Evolutionary conservation across 2,888 invertebrate genomes (phyloP).

Genomic region (Drosophila antonietae): DNA sequence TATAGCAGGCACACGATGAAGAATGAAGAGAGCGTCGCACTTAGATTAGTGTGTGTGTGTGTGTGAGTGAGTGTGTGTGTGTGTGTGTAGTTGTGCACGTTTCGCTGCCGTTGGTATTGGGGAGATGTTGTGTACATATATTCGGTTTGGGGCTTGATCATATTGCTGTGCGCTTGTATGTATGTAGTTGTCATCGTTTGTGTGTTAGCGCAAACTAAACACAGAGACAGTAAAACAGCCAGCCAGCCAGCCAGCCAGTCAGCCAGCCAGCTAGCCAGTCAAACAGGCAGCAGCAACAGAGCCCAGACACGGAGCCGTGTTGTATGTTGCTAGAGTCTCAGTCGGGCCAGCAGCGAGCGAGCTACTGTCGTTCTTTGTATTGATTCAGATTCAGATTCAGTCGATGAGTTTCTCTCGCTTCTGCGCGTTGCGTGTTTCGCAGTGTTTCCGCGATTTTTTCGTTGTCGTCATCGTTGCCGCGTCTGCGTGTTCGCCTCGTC

Average conservation of each 20-base stretch:
- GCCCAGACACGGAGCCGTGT: constrained; percentile 21
- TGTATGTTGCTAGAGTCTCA: constrained; percentile 17
- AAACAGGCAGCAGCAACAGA: constrained; percentile 41
- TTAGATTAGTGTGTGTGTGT: constrained; percentile 3
- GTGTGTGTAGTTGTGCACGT: background rate
- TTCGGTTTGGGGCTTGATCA: constrained; percentile 49
- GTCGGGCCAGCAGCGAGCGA: constrained; percentile 17
- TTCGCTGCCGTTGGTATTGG: constrained; percentile 19
- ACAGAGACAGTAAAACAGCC: constrained; percentile 33
- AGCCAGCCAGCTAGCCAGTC: constrained; percentile 35
- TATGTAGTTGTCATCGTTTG: constrained; percentile 41
- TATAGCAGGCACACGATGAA: constrained; percentile 27
- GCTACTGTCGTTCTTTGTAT: constrained; percentile 67
- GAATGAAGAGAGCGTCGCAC: constrained; percentile 52
- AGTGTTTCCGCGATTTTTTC: constrained; percentile 79
- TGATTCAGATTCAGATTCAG: constrained; percentile 82
- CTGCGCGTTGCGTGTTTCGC: constrained; percentile 83
- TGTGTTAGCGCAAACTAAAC: constrained; percentile 62
- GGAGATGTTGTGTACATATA: constrained; percentile 25
- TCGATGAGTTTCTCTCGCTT: constrained; percentile 83
- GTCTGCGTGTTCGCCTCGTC: constrained; percentile 20
- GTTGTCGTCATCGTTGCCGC: constrained; percentile 71
- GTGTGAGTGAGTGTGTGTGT: constrained; percentile 5
- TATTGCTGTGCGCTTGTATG: constrained; percentile 29
- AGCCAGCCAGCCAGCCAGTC: constrained; percentile 11